These are phyloP conservation scores for Nothocercus julius DNA, from an alignment of 2,113 vertebrate species.

Conservation along the genomic window DNA sequence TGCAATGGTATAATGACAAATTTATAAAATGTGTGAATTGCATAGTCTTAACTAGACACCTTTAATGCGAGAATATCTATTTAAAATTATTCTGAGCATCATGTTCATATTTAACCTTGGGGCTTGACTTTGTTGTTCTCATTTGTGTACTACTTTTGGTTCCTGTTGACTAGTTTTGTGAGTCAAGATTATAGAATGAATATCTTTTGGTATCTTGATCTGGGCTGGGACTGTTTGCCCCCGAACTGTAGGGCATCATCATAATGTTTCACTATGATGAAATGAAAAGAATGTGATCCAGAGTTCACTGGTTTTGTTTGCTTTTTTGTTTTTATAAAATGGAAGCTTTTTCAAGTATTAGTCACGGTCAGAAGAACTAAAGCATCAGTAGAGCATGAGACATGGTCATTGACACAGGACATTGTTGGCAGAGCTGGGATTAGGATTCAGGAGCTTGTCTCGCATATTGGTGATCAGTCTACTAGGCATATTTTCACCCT, in stretches of 20 bases:
- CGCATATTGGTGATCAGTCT: background rate
- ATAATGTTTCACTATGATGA: background rate
- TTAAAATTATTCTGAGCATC: background rate
- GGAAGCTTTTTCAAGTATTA: background rate
- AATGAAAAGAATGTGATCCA: background rate
- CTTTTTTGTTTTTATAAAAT: background rate
- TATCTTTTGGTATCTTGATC: background rate
- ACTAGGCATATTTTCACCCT: background rate
- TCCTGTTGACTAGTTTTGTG: background rate
- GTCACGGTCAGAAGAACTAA: background rate
- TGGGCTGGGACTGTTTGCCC: background rate
- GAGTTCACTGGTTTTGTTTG: background rate
- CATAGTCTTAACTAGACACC: background rate
- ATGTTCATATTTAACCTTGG: background rate
- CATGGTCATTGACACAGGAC: rapidly evolving
- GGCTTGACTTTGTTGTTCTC: background rate
- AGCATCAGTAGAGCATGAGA: background rate
- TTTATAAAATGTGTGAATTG: background rate
- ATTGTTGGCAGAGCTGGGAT: background rate
- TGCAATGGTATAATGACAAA: background rate
- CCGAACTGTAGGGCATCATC: background rate
- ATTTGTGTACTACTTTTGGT: background rate
- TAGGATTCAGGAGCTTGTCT: background rate
- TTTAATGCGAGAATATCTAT: background rate
- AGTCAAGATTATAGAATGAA: background rate